phyloP scores from a whole-genome alignment of 1,140 invertebrate genomes.

The Orius insidiosus region DNA sequence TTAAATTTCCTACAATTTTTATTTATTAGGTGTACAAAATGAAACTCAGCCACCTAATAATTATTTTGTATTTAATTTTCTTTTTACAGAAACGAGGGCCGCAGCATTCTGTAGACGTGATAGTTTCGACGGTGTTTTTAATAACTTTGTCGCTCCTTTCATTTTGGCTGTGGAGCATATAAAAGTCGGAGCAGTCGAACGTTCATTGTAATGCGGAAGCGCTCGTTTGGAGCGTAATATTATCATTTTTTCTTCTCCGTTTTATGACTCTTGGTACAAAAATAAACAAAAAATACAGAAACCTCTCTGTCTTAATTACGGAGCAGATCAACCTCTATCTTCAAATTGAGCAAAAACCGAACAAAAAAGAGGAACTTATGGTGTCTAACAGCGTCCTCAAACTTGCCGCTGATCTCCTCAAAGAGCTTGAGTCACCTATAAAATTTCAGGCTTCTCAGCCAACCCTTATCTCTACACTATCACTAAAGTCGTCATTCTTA shows the following conservation, averaged over 20 bases:
- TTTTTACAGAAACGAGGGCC: constrained; percentile 67
- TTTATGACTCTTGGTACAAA: constrained; percentile 85
- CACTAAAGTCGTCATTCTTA: constrained; percentile 86
- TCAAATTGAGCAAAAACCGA: constrained; percentile 93
- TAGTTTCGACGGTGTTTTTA: constrained; percentile 84
- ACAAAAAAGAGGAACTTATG: constrained; percentile 90
- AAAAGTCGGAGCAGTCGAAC: constrained; percentile 61
- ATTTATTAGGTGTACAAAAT: too few species aligned
- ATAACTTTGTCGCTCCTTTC: constrained; percentile 69
- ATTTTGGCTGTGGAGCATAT: constrained; percentile 73
- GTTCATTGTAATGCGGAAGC: constrained; percentile 72
- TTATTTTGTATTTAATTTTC: too few species aligned
- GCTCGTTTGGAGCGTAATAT: constrained; percentile 65
- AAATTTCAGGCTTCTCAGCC: constrained; percentile 86
- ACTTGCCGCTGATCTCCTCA: constrained; percentile 81
- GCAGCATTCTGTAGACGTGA: constrained; percentile 86
- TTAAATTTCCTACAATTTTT: too few species aligned
- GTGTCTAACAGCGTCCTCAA: constrained; percentile 92
- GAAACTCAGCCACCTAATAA: too few species aligned
- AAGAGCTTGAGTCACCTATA: constrained; percentile 94
- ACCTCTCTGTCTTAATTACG: constrained; percentile 73
- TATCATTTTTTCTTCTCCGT: constrained; percentile 74
- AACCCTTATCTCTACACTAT: constrained; percentile 93
- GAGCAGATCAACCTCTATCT: constrained; percentile 86
- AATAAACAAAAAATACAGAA: constrained; percentile 79